Percentiles rank a stretch among this genome's conserved stretches.
phyloP scores from a whole-genome alignment of 2,113 vertebrate species.

The Phylloscopus whistleri region DNA sequence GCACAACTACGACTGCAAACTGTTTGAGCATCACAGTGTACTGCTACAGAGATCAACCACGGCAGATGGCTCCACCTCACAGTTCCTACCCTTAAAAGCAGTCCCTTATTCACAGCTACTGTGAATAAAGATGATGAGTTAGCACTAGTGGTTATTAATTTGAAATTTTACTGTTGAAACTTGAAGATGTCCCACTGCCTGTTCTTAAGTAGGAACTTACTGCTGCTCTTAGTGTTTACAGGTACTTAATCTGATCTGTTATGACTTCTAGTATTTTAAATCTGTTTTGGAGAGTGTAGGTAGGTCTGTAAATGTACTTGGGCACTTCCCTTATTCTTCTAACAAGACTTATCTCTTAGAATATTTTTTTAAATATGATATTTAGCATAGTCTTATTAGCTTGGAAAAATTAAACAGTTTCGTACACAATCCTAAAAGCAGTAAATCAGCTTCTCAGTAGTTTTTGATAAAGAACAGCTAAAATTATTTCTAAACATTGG shows the following conservation, averaged over 20 bases:
- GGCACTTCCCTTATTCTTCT: neutral
- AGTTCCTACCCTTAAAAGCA: neutral
- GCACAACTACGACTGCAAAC: neutral
- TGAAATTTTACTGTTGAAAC: constrained; percentile 56
- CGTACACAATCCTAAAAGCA: neutral
- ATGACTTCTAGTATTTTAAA: neutral
- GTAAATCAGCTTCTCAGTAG: neutral
- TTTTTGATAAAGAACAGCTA: constrained; percentile 20
- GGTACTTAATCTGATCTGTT: neutral
- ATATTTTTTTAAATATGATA: neutral
- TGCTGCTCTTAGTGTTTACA: constrained; percentile 57
- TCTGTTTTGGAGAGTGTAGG: neutral
- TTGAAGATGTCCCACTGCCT: constrained; percentile 27
- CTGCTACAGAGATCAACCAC: neutral
- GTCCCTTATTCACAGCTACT: neutral
- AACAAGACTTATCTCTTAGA: neutral
- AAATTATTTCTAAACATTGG: neutral
- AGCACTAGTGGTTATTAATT: constrained; percentile 16
- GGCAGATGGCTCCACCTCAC: neutral
- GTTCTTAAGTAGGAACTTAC: constrained; percentile 30
- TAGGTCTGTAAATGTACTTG: neutral
- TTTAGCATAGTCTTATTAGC: neutral
- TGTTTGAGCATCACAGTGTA: neutral
- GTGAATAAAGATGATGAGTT: neutral
- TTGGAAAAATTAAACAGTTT: neutral